Percentiles rank a stretch among this genome's conserved stretches.
Evolutionary conservation across 2,888 invertebrate genomes (phyloP).

Genomic region (Branchipolynoe longqiensis): DNA sequence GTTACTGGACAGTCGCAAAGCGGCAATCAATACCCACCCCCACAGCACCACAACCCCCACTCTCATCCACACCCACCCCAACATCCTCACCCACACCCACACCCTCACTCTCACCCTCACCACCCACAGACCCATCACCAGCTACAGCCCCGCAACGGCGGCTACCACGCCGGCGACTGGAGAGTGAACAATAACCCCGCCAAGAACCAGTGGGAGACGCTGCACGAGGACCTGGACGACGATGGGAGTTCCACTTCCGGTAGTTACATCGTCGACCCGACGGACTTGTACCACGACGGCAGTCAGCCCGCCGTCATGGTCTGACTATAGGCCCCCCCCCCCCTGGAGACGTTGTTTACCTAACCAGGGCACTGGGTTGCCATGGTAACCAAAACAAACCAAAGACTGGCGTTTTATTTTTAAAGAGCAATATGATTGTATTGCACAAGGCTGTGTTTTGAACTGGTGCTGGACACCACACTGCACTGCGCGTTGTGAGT

Average conservation of each 20-base stretch:
- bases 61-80: too few relatives aligned
- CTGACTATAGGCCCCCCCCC: background rate
- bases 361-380: background rate
- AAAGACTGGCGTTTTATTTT: too few relatives aligned
- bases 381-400: conserved; percentile 45
- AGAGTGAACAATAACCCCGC: conserved; percentile 51
- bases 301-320: conserved; percentile 53
- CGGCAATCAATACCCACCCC: too few relatives aligned
- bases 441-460: background rate
- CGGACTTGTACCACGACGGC: conserved; percentile 33
- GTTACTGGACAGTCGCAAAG: background rate
- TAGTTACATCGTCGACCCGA: conserved; percentile 49
- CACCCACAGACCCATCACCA: conserved; percentile 30
- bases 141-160: background rate
- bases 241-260: conserved; percentile 53
- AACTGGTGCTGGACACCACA: conserved; percentile 52
- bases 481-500: conserved; percentile 31
- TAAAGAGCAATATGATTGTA: background rate
- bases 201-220: conserved; percentile 36
- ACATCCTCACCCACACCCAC: too few relatives aligned
- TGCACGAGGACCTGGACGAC: conserved; percentile 52
- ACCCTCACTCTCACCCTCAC: background rate
- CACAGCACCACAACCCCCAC: too few relatives aligned
- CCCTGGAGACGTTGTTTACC: too few relatives aligned
- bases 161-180: conserved; percentile 39